These are phyloP conservation scores for Saccostrea glomerata DNA, from an alignment of 1,140 invertebrate genomes.

Conservation along the genomic window DNA sequence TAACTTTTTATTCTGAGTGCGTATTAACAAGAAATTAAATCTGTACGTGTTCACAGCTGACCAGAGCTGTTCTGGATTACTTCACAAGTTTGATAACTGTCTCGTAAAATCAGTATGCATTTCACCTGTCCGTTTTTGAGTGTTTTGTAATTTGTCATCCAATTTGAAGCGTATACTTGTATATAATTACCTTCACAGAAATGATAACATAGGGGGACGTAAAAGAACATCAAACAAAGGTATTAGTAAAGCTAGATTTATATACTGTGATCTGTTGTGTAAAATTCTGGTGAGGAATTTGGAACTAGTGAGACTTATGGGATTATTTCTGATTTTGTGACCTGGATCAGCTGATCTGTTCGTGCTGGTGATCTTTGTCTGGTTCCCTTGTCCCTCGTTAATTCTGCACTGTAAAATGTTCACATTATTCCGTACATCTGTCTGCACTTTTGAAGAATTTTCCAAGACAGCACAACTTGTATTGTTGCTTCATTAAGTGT, in stretches of 20 bases:
- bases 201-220: background rate
- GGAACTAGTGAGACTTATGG: background rate
- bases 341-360: background rate
- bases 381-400: background rate
- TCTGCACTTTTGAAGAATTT: conserved; percentile 20
- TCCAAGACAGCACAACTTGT: background rate
- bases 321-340: background rate
- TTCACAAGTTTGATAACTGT: conserved; percentile 23
- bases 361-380: background rate
- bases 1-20: background rate
- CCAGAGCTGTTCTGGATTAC: background rate
- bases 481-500: background rate
- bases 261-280: background rate
- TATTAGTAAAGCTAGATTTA: background rate
- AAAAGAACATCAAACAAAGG: background rate
- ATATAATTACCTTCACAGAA: conserved; percentile 30
- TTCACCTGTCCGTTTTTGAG: conserved; percentile 29
- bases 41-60: background rate
- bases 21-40: background rate
- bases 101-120: conserved; percentile 36
- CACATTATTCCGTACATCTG: background rate
- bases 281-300: background rate
- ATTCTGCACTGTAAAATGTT: background rate
- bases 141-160: conserved; percentile 36
- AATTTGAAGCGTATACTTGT: conserved; percentile 36